Evolutionary conservation across 2,888 invertebrate species (phyloP).

Genomic region (Phasia obesa): DNA sequence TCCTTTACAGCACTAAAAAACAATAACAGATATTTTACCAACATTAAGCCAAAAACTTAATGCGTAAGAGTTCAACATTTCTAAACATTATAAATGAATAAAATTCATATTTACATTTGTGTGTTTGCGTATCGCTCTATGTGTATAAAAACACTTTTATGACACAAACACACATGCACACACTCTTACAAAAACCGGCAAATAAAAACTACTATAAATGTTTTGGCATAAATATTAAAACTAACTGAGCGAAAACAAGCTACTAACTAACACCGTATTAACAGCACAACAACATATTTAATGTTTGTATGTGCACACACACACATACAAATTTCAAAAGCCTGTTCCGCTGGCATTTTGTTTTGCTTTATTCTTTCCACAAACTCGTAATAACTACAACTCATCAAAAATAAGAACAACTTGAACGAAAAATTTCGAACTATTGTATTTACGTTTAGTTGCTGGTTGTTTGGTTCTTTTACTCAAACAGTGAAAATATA

Average conservation of each 20-base stretch:
- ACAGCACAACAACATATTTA: slow-evolving; percentile 47
- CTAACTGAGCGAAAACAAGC: slow-evolving; percentile 69
- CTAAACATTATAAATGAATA: too few relatives aligned
- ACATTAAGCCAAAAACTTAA: slow-evolving; percentile 67
- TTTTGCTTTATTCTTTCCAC: slow-evolving; percentile 31
- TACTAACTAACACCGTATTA: slow-evolving; percentile 64
- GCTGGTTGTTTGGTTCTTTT: slow-evolving; percentile 42
- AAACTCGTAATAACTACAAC: slow-evolving; percentile 46
- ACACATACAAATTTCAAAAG: slow-evolving; percentile 8
- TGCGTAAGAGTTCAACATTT: slow-evolving; percentile 66
- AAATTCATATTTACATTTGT: too few relatives aligned
- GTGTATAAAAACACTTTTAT: slow-evolving; percentile 69
- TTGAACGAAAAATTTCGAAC: slow-evolving; percentile 46
- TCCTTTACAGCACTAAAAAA: slow-evolving; percentile 33
- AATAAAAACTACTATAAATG: slow-evolving; percentile 60
- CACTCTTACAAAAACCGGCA: not conserved
- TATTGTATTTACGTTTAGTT: slow-evolving; percentile 45
- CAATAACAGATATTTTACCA: slow-evolving; percentile 62
- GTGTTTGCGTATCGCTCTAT: too few relatives aligned
- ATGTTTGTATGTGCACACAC: not conserved
- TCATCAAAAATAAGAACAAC: slow-evolving; percentile 67
- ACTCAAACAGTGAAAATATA: slow-evolving; percentile 33
- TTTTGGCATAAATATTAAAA: slow-evolving; percentile 68
- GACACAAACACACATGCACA: slow-evolving; percentile 23
- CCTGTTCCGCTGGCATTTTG: slow-evolving; percentile 20